These are phyloP conservation scores for Hecatera dysodea DNA, from an alignment of 2,888 invertebrate genomes.

Conservation along the genomic window DNA sequence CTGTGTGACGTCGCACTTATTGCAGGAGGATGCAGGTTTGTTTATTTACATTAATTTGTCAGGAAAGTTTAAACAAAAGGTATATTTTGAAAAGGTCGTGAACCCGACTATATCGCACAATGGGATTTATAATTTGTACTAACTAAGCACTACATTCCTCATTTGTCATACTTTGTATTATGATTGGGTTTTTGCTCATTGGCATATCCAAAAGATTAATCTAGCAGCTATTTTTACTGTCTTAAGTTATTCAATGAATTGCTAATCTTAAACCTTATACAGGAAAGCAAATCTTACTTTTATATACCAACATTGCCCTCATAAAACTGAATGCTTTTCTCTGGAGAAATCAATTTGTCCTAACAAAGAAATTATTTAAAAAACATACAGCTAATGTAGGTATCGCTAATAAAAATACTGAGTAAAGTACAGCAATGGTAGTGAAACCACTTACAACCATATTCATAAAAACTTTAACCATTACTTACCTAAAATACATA, in stretches of 20 bases:
- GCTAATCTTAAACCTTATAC: background rate
- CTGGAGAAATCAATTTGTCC: background rate
- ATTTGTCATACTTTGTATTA: background rate
- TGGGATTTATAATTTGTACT: background rate
- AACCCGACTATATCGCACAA: slow-evolving; percentile 31
- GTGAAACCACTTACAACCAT: background rate
- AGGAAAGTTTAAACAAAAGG: slow-evolving; percentile 19
- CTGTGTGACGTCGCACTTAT: slow-evolving; percentile 97
- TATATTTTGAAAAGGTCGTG: slow-evolving; percentile 39
- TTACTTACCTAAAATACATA: too few species aligned
- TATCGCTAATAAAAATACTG: background rate
- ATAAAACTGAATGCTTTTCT: background rate
- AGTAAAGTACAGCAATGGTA: background rate
- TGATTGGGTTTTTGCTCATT: background rate
- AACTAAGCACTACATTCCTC: background rate
- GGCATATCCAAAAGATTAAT: background rate
- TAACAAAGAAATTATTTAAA: background rate
- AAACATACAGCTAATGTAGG: background rate
- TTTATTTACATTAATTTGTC: slow-evolving; percentile 54
- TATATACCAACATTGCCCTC: background rate
- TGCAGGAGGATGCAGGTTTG: slow-evolving; percentile 93
- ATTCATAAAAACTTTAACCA: too few species aligned
- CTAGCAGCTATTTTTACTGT: background rate
- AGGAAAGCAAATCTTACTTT: background rate
- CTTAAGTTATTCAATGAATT: background rate